Base-by-base conservation (phyloP, 1,140 invertebrate genomes). In the Eupristina koningsbergeri region DNA sequence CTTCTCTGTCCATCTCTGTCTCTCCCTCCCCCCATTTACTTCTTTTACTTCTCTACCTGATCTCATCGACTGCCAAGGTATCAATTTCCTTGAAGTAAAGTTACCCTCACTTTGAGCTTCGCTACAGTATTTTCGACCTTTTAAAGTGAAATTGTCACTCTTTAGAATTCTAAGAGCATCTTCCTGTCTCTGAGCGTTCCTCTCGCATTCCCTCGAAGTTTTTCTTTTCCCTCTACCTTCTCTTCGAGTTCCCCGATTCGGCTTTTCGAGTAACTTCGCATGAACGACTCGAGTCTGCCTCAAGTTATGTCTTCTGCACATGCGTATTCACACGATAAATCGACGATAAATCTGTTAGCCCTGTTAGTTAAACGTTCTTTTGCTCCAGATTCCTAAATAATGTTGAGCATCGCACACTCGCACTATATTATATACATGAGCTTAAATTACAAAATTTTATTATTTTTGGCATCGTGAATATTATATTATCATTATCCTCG, bases 101-200 rank as follows among this genome's bases (percentile, higher is more conserved):
- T 41, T 71, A 41, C 67, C 36, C 67, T 71, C 67, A 19, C 67
- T 41, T 71, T n/a, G n/a, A 71, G 13, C 19, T 22, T 5, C 36
- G 39, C 67, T 71, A 36, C 39, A 71, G 67, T 71, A 71, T 71
- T 71, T 71, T 71, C 67, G 67, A 41, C 26, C 39, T 71, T 71
- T 71, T 71, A 71, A 71, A 71, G 67, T 71, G 67, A 71, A 71
- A 71, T 71, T 71, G 67, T 71, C 67, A 71, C 67, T 71, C 36
- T 71, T 71, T 71, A 71, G 67, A 71, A 71, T 71, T 71, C 67
- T 41, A 71, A 71, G 67, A 71, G 67, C 67, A 71, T 71, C 67
- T 71, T 36, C 36, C 36, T 41, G 67, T 71, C 36, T 41, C 36
- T 13, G 26, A n/a, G n/a, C 36, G 67, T n/a, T 36, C 67, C 61